phyloP scores from a whole-genome alignment of 2,797 vertebrate genomes.

The Dendrocincla tyrannina region DNA sequence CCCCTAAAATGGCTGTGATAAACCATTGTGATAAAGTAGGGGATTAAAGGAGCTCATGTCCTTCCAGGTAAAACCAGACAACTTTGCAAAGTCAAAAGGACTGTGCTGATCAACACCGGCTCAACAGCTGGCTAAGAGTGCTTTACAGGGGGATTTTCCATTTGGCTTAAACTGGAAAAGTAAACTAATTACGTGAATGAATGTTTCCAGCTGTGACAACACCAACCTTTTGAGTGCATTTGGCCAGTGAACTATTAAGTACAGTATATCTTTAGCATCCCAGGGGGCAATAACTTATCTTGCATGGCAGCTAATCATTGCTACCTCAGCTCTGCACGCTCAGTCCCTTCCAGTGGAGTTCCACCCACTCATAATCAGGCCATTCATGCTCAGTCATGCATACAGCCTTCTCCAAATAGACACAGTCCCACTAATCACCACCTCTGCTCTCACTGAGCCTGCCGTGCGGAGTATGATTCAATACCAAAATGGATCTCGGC shows the following conservation, averaged over 20 bases:
- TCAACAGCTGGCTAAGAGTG: background rate
- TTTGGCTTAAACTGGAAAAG: slow-evolving; percentile 25
- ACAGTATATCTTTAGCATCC: slow-evolving; percentile 22
- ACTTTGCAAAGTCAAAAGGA: slow-evolving; percentile 20
- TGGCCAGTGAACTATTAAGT: slow-evolving; percentile 43
- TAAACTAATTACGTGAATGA: slow-evolving; percentile 35
- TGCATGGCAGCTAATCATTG: slow-evolving; percentile 39
- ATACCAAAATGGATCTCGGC: background rate
- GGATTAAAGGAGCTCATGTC: background rate
- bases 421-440: background rate
- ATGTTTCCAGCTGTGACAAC: background rate
- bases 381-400: slow-evolving; percentile 19
- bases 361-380: slow-evolving; percentile 7
- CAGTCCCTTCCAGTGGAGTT: background rate
- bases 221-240: background rate
- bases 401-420: background rate
- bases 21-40: background rate
- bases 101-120: background rate
- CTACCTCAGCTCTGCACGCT: slow-evolving; percentile 4
- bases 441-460: background rate
- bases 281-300: slow-evolving; percentile 19
- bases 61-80: background rate
- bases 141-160: slow-evolving; percentile 30
- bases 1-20: background rate
- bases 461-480: background rate